Conservation (phyloP, 2,113 vertebrate species). For the Lota lota region DNA sequence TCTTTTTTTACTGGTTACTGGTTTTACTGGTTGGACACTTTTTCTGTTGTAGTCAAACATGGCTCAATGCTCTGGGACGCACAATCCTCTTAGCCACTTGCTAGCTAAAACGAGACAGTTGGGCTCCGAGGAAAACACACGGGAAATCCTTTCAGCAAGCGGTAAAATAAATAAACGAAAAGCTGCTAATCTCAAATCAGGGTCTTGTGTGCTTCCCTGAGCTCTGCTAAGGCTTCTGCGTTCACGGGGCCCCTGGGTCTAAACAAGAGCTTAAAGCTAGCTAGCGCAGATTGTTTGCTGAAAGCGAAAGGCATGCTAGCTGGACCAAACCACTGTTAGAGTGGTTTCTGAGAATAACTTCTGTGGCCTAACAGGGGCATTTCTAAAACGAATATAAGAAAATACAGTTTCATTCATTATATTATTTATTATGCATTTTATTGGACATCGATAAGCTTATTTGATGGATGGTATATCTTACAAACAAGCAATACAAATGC, state of each 20-base stretch:
- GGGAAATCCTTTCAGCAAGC: slow-evolving; percentile 26
- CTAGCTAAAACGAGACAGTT: slow-evolving; percentile 45
- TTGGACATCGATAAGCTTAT: too few species aligned
- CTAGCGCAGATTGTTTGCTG: background rate
- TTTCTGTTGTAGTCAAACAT: too few species aligned
- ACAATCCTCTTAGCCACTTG: slow-evolving; percentile 50
- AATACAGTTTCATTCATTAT: too few species aligned
- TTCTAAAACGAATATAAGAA: too few species aligned
- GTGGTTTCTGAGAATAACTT: background rate
- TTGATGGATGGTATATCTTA: too few species aligned
- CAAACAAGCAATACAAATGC: too few species aligned
- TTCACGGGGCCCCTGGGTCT: slow-evolving; percentile 5
- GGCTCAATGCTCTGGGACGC: too few species aligned
- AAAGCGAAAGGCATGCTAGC: background rate
- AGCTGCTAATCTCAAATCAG: slow-evolving; percentile 43
- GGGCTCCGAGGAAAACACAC: slow-evolving; percentile 26
- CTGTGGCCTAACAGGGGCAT: too few species aligned
- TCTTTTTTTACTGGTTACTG: too few species aligned
- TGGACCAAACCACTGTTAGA: background rate
- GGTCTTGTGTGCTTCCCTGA: background rate
- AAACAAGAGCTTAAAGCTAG: slow-evolving; percentile 5
- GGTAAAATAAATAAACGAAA: background rate
- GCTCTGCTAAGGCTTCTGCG: slow-evolving; percentile 25
- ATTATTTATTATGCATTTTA: too few species aligned
- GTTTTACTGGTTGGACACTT: too few species aligned